A percentile compares a stretch with the other conserved stretches of the same genome.
Evolutionary conservation across 2,113 vertebrate genomes (phyloP).

Genomic region (Laticauda colubrina): DNA sequence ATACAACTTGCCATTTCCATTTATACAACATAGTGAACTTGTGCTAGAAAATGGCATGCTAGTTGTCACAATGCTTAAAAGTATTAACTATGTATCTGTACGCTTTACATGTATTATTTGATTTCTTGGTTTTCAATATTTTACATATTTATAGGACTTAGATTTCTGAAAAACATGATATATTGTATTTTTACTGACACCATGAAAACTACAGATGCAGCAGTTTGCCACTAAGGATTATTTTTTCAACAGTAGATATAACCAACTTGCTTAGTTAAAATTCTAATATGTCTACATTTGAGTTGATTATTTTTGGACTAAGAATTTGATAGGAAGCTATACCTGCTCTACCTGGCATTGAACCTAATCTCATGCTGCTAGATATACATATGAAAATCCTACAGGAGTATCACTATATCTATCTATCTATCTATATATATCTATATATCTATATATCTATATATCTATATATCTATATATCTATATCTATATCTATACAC

Average conservation of each 20-base stretch:
- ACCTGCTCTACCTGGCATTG: background rate
- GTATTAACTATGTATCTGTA: conserved; percentile 12
- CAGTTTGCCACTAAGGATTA: conserved; percentile 1
- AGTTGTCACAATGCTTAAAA: conserved; percentile 7
- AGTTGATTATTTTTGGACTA: conserved; percentile 16
- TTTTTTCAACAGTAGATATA: conserved; percentile 9
- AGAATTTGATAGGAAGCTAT: background rate
- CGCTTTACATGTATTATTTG: conserved; percentile 1
- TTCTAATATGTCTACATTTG: conserved; percentile 29
- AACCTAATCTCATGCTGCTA: background rate
- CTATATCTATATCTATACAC: no score
- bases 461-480: no score
- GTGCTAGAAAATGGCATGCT: background rate
- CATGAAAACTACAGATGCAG: background rate
- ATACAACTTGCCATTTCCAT: background rate
- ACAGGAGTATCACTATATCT: background rate
- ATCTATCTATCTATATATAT: no score
- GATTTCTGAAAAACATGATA: conserved; percentile 6
- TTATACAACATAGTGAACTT: conserved; percentile 12
- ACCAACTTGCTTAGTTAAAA: conserved; percentile 20
- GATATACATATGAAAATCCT: background rate
- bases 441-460: no score
- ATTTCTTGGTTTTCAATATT: conserved; percentile 11
- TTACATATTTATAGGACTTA: background rate
- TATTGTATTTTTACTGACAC: background rate